phyloP scores from a whole-genome alignment of 2,113 vertebrate genomes.

The Agapornis roseicollis region DNA sequence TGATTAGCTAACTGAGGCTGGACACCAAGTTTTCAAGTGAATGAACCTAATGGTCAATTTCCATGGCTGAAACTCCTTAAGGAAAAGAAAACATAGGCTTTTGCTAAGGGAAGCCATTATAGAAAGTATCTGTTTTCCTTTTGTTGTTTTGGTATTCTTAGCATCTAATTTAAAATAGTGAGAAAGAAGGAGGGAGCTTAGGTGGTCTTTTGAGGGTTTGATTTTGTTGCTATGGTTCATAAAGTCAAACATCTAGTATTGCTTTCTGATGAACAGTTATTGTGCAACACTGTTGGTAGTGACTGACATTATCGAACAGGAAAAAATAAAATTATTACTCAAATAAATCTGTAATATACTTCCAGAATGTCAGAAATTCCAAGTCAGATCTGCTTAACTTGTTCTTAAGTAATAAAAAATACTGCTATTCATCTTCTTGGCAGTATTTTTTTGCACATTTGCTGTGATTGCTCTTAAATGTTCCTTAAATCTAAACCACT shows the following conservation, averaged over 20 bases:
- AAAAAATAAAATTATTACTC: background rate
- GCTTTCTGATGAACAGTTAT: background rate
- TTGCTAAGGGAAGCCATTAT: background rate
- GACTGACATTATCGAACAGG: background rate
- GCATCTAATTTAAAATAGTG: background rate
- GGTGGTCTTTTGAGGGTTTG: background rate
- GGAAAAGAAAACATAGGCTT: background rate
- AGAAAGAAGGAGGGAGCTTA: accelerated
- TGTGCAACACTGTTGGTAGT: background rate
- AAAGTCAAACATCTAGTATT: background rate
- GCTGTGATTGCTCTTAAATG: background rate
- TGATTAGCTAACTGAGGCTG: background rate
- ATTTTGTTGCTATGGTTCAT: background rate
- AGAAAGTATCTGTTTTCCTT: background rate
- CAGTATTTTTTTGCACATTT: background rate
- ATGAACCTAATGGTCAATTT: background rate
- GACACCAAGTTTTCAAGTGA: background rate
- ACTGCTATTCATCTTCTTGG: background rate
- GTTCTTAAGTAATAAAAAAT: background rate
- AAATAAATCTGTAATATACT: background rate
- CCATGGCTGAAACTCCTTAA: background rate
- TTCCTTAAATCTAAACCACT: background rate
- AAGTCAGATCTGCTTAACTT: background rate
- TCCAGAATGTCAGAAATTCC: background rate
- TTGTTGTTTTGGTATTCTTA: background rate